Base-by-base conservation (phyloP, 2,888 invertebrate species). In the Harmothoe impar region DNA sequence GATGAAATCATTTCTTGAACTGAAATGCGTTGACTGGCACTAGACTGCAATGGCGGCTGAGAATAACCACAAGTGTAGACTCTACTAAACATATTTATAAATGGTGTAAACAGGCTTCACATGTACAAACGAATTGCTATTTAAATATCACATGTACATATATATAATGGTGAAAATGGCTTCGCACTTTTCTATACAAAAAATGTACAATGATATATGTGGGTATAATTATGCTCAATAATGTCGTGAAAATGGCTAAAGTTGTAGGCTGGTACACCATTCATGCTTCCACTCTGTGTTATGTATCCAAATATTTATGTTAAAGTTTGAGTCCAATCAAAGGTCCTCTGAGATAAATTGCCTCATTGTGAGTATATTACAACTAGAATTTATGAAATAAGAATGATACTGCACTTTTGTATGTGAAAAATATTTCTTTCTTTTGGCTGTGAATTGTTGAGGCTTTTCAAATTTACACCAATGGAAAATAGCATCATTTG, bases 81-180 rank as follows among this genome's bases (percentile, higher is more conserved):
- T 72, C 20, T 72, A 29, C 5, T 72, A 72, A 72, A 72, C 15
- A 29, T 12, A 29, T 72, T 15, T 29, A 62, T 62, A 62, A 12
- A 17, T 81, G 5, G 81, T 81, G 81, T 35, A 43, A 23, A 81
- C 81, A 81, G 35, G 43, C 20, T 33, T 33, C 35, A 81, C 81
- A 81, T 5, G 81, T 35, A 81, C 81, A 81, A 20, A 81, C 43
- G 23, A 20, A 81, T n/a, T 81, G 81, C 81, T 81, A 81, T 17
- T 15, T 77, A 31, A 31, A 77, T 77, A 81, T 43, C 43, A 81
- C 81, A 43, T 81, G 15, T 1, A 81, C 7, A 31, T 7, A 31
- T 72, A n/a, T 15, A 72, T 23, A 43, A 81, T 81, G 77, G 31
- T 29, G 77, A 31, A 77, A 31, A 77, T 25, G 25, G 31, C 25